A percentile compares a stretch with the other conserved stretches of the same genome.
Conservation (phyloP, 2,888 invertebrate genomes). For the Philopedon plagiatum region DNA sequence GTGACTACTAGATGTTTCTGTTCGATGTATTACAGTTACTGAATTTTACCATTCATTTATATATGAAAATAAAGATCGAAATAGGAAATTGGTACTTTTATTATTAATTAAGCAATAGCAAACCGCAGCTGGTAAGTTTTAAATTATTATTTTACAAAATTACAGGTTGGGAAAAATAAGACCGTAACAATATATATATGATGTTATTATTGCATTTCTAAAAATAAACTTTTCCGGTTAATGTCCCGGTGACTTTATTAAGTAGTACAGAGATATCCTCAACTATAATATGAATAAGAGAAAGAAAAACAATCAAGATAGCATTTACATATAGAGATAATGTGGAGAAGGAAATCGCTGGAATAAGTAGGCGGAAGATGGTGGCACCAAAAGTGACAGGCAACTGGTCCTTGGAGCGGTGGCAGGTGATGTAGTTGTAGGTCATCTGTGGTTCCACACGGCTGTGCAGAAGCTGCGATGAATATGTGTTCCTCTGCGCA, state of each 20-base stretch:
- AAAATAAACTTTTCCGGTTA: background rate
- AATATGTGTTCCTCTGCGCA: conserved; percentile 9
- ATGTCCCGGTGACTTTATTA: background rate
- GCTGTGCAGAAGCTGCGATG: background rate
- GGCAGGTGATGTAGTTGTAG: background rate
- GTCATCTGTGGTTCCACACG: background rate
- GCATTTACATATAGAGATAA: background rate
- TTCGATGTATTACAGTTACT: too few species aligned
- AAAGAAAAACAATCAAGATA: background rate
- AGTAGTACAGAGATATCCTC: background rate
- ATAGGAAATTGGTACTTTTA: too few species aligned
- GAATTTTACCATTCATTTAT: too few species aligned
- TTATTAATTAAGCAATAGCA: too few species aligned
- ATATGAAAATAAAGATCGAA: too few species aligned
- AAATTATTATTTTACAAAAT: too few species aligned
- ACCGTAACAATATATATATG: too few species aligned
- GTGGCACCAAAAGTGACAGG: too few species aligned
- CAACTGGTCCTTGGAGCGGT: background rate
- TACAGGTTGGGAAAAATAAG: too few species aligned
- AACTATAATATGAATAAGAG: background rate
- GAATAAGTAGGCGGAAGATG: background rate
- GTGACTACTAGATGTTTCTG: too few species aligned
- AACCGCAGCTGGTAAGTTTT: too few species aligned
- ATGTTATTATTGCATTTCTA: too few species aligned
- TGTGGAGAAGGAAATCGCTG: background rate